phyloP scores from a whole-genome alignment of 2,797 vertebrate species.

The Anolis apletophallus region DNA sequence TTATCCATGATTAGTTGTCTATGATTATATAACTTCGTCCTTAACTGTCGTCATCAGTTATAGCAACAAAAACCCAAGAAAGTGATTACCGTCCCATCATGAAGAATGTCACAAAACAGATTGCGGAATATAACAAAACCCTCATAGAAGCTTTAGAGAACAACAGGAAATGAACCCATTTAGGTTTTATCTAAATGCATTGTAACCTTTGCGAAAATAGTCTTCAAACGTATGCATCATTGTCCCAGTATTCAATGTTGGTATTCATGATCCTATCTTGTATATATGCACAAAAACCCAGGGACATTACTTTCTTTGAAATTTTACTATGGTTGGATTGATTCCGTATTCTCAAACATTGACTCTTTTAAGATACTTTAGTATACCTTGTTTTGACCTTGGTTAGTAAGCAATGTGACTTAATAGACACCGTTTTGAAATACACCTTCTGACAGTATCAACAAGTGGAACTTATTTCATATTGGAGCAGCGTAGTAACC shows the following conservation, averaged over 20 bases:
- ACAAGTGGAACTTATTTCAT: background rate
- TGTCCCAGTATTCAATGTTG: background rate
- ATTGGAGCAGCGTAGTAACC: background rate
- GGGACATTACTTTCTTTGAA: background rate
- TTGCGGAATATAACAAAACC: constrained; percentile 89
- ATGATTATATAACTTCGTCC: constrained; percentile 64
- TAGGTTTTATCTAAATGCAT: constrained; percentile 31
- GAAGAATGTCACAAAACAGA: constrained; percentile 85
- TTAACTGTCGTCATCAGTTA: constrained; percentile 87
- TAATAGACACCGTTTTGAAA: background rate
- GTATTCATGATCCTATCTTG: background rate
- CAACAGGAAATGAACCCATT: constrained; percentile 81
- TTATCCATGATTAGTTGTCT: constrained; percentile 48
- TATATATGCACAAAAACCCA: background rate
- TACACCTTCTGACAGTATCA: background rate
- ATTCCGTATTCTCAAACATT: background rate
- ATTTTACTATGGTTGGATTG: background rate
- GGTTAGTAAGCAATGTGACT: background rate
- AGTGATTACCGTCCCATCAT: constrained; percentile 88
- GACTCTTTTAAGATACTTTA: background rate
- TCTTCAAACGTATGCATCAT: background rate
- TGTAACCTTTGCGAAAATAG: background rate
- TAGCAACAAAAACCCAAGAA: constrained; percentile 92
- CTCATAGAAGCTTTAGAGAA: constrained; percentile 87
- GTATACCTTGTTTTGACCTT: background rate